Base-by-base conservation (phyloP, 2,888 invertebrate genomes). In the Cephus pulcher region DNA sequence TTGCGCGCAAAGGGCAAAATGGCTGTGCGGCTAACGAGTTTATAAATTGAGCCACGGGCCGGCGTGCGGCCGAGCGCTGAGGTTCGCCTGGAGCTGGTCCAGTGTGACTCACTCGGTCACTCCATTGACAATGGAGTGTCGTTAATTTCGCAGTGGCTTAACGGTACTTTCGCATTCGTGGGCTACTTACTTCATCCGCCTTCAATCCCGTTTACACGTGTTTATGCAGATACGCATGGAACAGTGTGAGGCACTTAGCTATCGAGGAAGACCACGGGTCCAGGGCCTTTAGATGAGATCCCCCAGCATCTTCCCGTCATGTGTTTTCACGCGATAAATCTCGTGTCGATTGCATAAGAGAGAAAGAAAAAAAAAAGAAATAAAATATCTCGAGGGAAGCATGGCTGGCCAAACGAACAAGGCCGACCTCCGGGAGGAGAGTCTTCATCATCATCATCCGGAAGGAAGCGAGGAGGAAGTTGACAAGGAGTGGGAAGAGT, bases 401-500 rank as follows among this genome's bases (percentile, higher is more conserved):
- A 90, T 90, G 90, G 83, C 89, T 80, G 84, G 78, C 34, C 89
- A 90, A 76, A 76, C 81, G 35, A 80, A 82, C 76, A 90, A 90
- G 80, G 89, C 88, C 79, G 90, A 91, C 74, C 82, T 87, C 40
- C 81, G 83, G 30, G 89, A 89, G 78, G 90, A 90, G 75, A 86
- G 79, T 40, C 87, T 89, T 34, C 89, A 90, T 83, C 79, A 76
- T 76, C 73, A 77, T 30, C 77, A 86, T 77, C 93, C 92, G 74
- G 93, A 93, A 81, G 92, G 92, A 32, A 92, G 92, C 83, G 92
- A 92, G 81, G 93, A 93, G 81, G 93, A 93, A 70, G 92, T 93
- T 33, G 94, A 94, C 85, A 92, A 92, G 83, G 94, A 94, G 88
- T 94, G 94, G 94, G 94, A 94, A 80, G 94, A 94, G 86, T 94